A percentile compares a stretch with the other conserved stretches of the same genome.
These are phyloP conservation scores for Capitella teleta DNA, from an alignment of 1,140 invertebrate genomes.

Conservation along the genomic window DNA sequence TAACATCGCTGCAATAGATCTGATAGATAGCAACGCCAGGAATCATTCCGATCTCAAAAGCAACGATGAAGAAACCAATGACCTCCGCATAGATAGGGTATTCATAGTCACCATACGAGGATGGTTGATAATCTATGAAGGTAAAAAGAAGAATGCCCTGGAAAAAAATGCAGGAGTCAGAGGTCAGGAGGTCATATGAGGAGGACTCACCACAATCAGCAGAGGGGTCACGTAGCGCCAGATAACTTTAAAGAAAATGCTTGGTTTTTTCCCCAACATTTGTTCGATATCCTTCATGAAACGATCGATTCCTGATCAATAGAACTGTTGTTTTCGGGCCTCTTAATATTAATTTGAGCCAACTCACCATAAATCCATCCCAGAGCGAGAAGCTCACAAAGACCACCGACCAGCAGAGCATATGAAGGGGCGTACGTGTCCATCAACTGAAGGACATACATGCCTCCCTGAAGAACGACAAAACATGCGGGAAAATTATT, in stretches of 20 bases:
- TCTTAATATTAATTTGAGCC: too few relatives aligned
- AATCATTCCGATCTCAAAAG: neutral
- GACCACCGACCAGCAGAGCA: conserved; percentile 64
- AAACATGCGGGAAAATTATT: neutral
- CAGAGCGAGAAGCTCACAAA: neutral
- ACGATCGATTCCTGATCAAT: neutral
- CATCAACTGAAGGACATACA: conserved; percentile 72
- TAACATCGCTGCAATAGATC: neutral
- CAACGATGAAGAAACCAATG: neutral
- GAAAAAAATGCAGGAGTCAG: neutral
- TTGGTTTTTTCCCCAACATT: neutral
- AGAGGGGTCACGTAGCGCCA: neutral
- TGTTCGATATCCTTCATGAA: neutral
- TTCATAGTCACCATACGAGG: neutral
- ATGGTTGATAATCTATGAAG: neutral
- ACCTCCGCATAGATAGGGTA: neutral
- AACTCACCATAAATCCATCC: conserved; percentile 4
- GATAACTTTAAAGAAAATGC: neutral
- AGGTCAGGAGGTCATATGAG: neutral
- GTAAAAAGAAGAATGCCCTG: neutral
- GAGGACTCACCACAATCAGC: neutral
- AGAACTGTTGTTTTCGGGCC: too few relatives aligned
- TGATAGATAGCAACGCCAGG: neutral
- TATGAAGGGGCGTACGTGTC: conserved; percentile 75
- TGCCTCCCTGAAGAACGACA: conserved; percentile 46